phyloP scores from a whole-genome alignment of 2,113 vertebrate species.

The Bambusicola thoracicus region DNA sequence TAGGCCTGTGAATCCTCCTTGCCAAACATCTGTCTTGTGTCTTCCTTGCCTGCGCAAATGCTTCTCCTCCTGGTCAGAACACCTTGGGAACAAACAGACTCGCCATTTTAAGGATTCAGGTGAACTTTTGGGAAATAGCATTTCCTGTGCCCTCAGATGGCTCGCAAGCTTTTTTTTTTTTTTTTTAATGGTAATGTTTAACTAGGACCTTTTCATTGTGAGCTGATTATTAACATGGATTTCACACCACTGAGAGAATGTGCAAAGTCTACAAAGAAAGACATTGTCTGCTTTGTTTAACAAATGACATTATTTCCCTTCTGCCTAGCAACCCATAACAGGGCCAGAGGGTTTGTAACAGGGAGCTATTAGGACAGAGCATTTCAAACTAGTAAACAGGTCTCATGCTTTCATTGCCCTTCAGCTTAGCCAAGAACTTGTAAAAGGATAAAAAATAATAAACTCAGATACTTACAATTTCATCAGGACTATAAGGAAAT shows the following conservation, averaged over 20 bases:
- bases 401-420: background rate
- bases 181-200: background rate
- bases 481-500: background rate
- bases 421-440: conserved; percentile 3
- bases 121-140: background rate
- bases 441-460: background rate
- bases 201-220: conserved; percentile 13
- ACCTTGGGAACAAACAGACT: background rate
- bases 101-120: background rate
- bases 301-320: conserved; percentile 50
- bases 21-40: rapidly evolving
- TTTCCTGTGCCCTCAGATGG: background rate
- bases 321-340: conserved; percentile 38
- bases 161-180: background rate
- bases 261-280: conserved; percentile 11
- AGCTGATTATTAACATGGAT: conserved; percentile 35
- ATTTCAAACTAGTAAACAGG: background rate
- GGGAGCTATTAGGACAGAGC: background rate
- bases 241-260: conserved; percentile 47
- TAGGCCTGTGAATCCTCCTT: background rate
- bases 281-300: conserved; percentile 55
- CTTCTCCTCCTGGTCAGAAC: background rate
- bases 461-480: background rate
- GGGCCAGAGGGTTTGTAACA: conserved; percentile 16
- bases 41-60: background rate